phyloP scores from a whole-genome alignment of 2,113 vertebrate species.

The Sander vitreus region DNA sequence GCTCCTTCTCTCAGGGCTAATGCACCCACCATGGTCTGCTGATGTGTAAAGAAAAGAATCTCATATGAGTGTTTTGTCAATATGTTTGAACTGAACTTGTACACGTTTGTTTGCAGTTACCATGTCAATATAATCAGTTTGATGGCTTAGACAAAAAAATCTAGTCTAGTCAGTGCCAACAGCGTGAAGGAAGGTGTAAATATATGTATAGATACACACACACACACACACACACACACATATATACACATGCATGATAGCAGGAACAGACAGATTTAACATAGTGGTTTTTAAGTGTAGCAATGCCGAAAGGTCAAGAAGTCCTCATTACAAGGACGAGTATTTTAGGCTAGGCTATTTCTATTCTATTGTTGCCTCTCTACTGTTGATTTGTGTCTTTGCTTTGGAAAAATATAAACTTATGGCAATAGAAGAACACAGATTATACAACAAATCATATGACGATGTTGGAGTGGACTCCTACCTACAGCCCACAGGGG shows the following conservation, averaged over 20 bases:
- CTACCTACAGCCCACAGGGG: slow-evolving; percentile 64
- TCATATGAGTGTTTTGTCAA: slow-evolving; percentile 28
- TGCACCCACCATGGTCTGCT: slow-evolving; percentile 54
- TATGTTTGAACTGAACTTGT: slow-evolving; percentile 5
- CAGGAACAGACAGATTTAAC: slow-evolving; percentile 37
- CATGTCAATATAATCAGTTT: background rate
- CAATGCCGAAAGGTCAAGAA: slow-evolving; percentile 68
- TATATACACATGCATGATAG: background rate
- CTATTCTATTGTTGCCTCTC: slow-evolving; percentile 1
- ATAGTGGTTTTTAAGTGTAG: slow-evolving; percentile 33
- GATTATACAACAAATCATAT: slow-evolving; percentile 59
- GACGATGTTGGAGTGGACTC: slow-evolving; percentile 51
- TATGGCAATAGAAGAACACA: slow-evolving; percentile 15
- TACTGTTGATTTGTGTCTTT: slow-evolving; percentile 27
- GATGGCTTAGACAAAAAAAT: background rate
- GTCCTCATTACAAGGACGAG: background rate
- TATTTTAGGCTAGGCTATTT: background rate
- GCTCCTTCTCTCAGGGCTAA: slow-evolving; percentile 68
- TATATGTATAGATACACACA: slow-evolving; percentile 9
- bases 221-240: background rate
- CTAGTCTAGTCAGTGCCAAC: background rate
- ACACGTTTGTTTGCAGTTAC: slow-evolving; percentile 17
- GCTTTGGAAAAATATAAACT: slow-evolving; percentile 17
- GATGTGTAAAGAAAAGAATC: slow-evolving; percentile 55
- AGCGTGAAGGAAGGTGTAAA: slow-evolving; percentile 2